Percentiles rank a stretch among this genome's conserved stretches.
Conservation (phyloP, 2,888 invertebrate species). For the Petrolisthes manimaculis region DNA sequence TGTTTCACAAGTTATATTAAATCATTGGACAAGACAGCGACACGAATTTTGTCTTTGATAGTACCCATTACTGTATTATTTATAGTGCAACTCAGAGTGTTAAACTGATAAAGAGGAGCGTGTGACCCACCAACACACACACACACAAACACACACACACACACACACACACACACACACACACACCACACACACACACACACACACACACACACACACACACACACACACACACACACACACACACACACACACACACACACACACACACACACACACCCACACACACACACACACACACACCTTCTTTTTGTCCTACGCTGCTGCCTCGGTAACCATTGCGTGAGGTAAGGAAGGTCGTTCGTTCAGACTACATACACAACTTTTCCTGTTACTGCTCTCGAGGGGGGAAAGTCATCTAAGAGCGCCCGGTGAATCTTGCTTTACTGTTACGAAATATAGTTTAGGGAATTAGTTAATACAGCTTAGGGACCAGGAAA, state of each 20-base stretch:
- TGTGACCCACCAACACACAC: not conserved
- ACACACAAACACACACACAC: not conserved
- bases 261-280: not conserved
- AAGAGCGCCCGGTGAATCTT: not conserved
- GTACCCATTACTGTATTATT: too few species aligned
- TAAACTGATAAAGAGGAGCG: too few species aligned
- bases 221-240: not conserved
- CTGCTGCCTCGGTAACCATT: not conserved
- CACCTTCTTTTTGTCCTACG: not conserved
- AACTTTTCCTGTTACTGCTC: not conserved
- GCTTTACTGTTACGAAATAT: not conserved
- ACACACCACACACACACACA: not conserved
- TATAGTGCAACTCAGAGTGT: too few species aligned
- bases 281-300: not conserved
- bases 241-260: not conserved
- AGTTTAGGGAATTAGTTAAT: not conserved
- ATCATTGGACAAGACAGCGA: too few species aligned
- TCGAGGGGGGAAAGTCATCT: not conserved
- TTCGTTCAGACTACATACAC: too few species aligned
- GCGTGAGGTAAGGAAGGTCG: not conserved
- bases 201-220: not conserved
- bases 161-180: not conserved
- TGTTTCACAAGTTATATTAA: too few species aligned
- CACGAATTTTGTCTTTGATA: too few species aligned
- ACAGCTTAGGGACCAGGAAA: too few species aligned